Evolutionary conservation across 2,797 vertebrate genomes (phyloP), one percentile per base, ranked within the genome.

Genomic region (Sebastes nivosus): DNA sequence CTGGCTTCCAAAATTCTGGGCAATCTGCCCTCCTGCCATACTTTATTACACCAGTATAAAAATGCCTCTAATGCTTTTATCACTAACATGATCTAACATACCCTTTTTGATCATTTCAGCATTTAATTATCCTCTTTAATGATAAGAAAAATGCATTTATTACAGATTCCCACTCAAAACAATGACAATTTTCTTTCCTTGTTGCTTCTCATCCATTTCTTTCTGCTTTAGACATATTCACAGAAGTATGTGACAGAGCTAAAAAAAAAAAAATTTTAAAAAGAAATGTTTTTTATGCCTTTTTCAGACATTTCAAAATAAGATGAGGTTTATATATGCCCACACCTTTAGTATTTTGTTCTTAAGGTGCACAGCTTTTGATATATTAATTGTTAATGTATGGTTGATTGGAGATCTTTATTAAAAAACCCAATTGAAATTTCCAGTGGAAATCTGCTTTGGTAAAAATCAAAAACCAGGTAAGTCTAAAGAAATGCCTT

Each of bases 1-100:
- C 77, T 52, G 77, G 75, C 69, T 89, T 82, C 73, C 29, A 88
- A 72, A 82, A 82, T 77, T 78, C 74, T 85, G 79, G 89, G 86
- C 85, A 87, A 61, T 66, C 58, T 83, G 83, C 88, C 86, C 68
- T 86, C 34, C 75, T 65, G 81, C 73, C 79, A 63, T 73, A 73
- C 75, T 77, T 86, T 80, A 83, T 87, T 83, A 87, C 46, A 72
- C 66, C 4, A 36, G 71, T 55, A 82, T 84, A 79, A 86, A 85
- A 87, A 58, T 68, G 54, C 57, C 69, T 72, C 11, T 24, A 24
- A 77, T 78, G 75, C 67, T 83, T 18, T 80, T 73, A 84, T 90
- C 72, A 75, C 71, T 32, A 58, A 52, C 60, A 85, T 65, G 29
- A 76, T 75, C 67, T 61, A 61, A 86, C 60, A 67, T 73, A 60